These are phyloP conservation scores for Bathynomus jamesi DNA, from an alignment of 1,140 invertebrate species.

Conservation along the genomic window DNA sequence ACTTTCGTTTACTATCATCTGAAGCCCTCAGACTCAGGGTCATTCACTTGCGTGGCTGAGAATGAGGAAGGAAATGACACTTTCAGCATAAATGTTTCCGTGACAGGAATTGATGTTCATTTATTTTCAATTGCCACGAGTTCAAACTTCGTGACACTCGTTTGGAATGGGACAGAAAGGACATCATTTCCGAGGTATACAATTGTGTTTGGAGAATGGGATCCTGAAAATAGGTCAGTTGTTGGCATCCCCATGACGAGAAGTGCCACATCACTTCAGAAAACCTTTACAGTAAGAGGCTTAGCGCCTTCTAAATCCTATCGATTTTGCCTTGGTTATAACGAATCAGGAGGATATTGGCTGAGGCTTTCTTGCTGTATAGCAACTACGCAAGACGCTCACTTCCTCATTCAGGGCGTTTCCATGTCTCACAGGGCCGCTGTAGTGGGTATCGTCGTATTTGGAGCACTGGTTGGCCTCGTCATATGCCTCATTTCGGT, in stretches of 20 bases:
- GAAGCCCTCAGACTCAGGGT: constrained; percentile 38
- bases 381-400: constrained; percentile 37
- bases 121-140: constrained; percentile 42
- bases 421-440: constrained; percentile 41
- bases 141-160: constrained; percentile 45
- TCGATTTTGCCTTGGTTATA: constrained; percentile 46
- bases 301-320: constrained; percentile 44
- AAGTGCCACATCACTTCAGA: constrained; percentile 33
- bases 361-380: constrained; percentile 45
- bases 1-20: constrained; percentile 42
- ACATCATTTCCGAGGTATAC: constrained; percentile 43
- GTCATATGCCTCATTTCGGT: constrained; percentile 40
- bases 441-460: constrained; percentile 40
- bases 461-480: constrained; percentile 38
- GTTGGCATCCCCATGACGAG: constrained; percentile 42
- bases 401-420: constrained; percentile 41
- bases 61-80: constrained; percentile 34
- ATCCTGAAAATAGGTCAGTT: constrained; percentile 34
- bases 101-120: constrained; percentile 43
- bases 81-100: constrained; percentile 31
- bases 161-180: constrained; percentile 46
- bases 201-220: constrained; percentile 41
- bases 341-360: constrained; percentile 33
- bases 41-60: constrained; percentile 40
- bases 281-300: constrained; percentile 45